Evolutionary conservation across 1,140 invertebrate genomes (phyloP).

Genomic region (Ylistrum balloti): DNA sequence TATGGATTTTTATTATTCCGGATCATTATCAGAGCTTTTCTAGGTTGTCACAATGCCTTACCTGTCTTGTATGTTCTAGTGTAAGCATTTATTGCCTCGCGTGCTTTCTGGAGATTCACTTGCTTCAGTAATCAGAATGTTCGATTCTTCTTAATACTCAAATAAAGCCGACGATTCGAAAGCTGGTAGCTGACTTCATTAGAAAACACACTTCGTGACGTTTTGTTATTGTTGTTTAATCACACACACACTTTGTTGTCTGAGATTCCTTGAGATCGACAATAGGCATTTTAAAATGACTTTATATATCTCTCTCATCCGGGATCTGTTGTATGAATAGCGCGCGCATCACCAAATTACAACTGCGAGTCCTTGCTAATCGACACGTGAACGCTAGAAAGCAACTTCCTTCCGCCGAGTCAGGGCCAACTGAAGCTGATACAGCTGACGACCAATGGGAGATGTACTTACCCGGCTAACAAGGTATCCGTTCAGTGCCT

Average conservation of each 20-base stretch:
- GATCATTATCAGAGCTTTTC: no score
- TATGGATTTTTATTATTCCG: no score
- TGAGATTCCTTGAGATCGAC: background rate
- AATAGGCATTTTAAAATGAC: background rate
- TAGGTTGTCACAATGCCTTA: background rate
- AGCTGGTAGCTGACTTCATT: background rate
- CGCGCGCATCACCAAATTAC: background rate
- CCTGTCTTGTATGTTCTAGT: background rate
- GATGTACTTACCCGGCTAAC: no score
- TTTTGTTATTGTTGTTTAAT: background rate
- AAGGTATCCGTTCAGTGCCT: no score
- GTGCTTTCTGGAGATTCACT: background rate
- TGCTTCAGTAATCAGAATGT: background rate
- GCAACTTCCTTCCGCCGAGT: no score
- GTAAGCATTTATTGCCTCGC: background rate
- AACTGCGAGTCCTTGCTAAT: no score
- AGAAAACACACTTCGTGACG: background rate
- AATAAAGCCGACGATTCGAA: background rate
- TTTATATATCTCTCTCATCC: background rate
- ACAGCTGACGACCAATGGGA: no score
- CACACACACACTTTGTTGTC: background rate
- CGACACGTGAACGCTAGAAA: no score
- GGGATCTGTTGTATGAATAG: background rate
- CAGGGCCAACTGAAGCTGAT: no score
- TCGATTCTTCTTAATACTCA: background rate